Evolutionary conservation across 2,888 invertebrate species (phyloP), one percentile per base, ranked within the genome.

Genomic region (Sinopyrophorus schimmeli): DNA sequence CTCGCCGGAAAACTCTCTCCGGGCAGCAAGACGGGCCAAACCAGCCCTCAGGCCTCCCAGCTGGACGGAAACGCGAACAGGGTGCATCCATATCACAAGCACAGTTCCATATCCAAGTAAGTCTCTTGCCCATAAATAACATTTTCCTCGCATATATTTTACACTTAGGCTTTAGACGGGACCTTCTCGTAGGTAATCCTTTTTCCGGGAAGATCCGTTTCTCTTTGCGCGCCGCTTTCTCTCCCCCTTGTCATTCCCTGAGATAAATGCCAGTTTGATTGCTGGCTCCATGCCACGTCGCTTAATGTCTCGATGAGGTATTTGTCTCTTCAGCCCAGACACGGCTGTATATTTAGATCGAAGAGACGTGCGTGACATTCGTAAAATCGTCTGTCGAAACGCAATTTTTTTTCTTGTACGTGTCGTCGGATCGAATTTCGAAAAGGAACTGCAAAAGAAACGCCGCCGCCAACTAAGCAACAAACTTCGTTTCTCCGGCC

Each of bases 1-100:
- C 81, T 92, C 77, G 91, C 91, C 77, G 89, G 89, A 73, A 92
- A 92, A 77, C 86, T 91, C 74, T 90, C 91, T 74, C 90, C 91
- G 71, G 87, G 87, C 74, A 77, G 51, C 53, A 60, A 55, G 59
- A 58, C 30, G 55, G 58, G 50, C 47, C 63, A 63, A 31, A 57
- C 57, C 57, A 67, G 60, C 57, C 62, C 62, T 42, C 62, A 65
- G 40, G 75, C 76, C 51, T 76, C 76, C 39, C 71, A 76, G 53
- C 77, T 81, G 69, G 85, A 85, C 74, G 77, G 82, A 58, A 85
- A 85, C 74, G 84, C 84, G 53, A 85, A 85, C 74, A 77, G 84
- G 67, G 81, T 79, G 70, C 77, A 79, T 65, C 76, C 79, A 53
- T 79, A 78, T 67, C 72, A 74, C 65, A 79, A 79, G 61, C 72